Evolutionary conservation across 2,797 vertebrate species (phyloP).

Genomic region (Gymnothorax reevesii): DNA sequence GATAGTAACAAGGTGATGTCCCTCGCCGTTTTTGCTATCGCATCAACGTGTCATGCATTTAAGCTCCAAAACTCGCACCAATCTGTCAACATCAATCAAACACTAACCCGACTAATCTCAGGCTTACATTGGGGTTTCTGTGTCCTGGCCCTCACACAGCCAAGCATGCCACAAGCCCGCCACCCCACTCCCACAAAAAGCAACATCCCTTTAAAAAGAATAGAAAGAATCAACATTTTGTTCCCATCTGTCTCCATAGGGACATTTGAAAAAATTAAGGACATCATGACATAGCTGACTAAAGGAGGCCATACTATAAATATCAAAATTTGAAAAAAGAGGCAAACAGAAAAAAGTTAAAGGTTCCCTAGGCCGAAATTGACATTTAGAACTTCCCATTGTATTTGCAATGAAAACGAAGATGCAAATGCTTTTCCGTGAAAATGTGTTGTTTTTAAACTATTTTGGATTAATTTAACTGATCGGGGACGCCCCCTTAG

Average conservation of each 20-base stretch:
- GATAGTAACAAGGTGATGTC: background rate
- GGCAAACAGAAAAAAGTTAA: conserved; percentile 53
- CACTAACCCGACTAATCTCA: background rate
- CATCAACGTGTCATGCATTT: conserved; percentile 12
- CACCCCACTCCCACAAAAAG: conserved; percentile 49
- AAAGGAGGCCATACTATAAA: conserved; percentile 65
- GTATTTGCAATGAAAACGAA: no score
- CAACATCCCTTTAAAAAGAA: conserved; percentile 60
- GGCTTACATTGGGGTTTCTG: background rate
- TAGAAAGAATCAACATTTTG: conserved; percentile 56
- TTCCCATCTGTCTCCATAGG: conserved; percentile 55
- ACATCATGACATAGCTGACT: conserved; percentile 56
- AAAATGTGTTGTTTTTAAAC: no score
- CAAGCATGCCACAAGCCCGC: background rate
- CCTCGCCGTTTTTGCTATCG: background rate
- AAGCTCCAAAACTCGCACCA: conserved; percentile 6
- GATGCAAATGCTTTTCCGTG: no score
- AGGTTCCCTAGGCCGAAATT: no score
- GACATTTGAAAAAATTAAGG: conserved; percentile 66
- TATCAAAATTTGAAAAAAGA: conserved; percentile 61
- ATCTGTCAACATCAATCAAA: conserved; percentile 33
- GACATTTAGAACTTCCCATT: no score
- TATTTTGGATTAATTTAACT: no score
- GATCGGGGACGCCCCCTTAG: no score
- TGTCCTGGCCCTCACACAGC: conserved; percentile 25